phyloP scores from a whole-genome alignment of 2,113 vertebrate species.

The Motacilla tschutschensis region DNA sequence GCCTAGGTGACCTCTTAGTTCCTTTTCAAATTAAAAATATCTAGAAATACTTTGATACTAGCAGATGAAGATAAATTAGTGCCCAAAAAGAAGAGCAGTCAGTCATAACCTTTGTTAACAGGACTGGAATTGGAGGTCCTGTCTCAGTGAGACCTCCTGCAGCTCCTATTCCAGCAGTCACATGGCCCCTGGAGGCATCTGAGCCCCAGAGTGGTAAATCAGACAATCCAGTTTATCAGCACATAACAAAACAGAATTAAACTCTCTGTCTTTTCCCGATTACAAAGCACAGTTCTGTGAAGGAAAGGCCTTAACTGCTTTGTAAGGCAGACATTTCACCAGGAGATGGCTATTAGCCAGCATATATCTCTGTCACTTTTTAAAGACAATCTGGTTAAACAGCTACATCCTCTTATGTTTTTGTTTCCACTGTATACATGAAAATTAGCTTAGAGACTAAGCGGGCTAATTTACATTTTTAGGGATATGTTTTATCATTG shows the following conservation, averaged over 20 bases:
- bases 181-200: background rate
- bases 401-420: constrained; percentile 49
- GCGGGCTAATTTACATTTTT: constrained; percentile 50
- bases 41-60: background rate
- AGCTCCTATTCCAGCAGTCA: background rate
- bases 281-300: background rate
- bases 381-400: constrained; percentile 60
- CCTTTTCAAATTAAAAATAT: background rate
- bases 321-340: background rate
- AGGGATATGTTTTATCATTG: constrained; percentile 53
- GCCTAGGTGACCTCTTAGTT: background rate
- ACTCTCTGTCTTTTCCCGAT: background rate
- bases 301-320: background rate
- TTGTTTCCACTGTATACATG: constrained; percentile 52
- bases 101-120: background rate
- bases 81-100: background rate
- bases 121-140: background rate
- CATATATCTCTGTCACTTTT: constrained; percentile 34
- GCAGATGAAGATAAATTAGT: background rate
- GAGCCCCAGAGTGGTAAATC: background rate
- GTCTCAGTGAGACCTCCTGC: background rate
- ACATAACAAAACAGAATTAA: background rate
- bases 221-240: constrained; percentile 2
- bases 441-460: constrained; percentile 57
- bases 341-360: constrained; percentile 48